Evolutionary conservation across 2,113 vertebrate genomes (phyloP).

Genomic region (Hippocampus barbouri): DNA sequence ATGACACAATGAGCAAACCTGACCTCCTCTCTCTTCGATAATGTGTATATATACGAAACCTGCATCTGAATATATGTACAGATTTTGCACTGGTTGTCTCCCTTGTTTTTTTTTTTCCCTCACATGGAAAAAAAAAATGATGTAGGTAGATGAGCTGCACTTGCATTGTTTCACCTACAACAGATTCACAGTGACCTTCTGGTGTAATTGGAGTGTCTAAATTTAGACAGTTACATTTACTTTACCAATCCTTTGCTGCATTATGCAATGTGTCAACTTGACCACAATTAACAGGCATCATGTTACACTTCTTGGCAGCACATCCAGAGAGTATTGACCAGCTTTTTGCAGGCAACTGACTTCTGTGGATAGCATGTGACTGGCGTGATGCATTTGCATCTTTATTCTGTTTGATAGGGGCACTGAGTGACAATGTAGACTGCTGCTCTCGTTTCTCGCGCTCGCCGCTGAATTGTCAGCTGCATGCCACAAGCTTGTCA

Average conservation of each 20-base stretch:
- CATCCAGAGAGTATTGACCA: no score
- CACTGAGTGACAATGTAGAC: neutral
- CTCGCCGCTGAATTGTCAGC: neutral
- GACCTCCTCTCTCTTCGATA: conserved; percentile 47
- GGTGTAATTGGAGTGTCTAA: neutral
- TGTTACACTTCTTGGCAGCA: no score
- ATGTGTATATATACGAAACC: conserved; percentile 68
- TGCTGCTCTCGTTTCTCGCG: neutral
- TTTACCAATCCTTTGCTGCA: neutral
- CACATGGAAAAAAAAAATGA: conserved; percentile 62
- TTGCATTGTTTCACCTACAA: neutral
- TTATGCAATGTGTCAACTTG: neutral
- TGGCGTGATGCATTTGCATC: neutral
- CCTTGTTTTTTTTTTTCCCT: conserved; percentile 64
- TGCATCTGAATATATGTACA: conserved; percentile 73
- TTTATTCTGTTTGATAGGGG: no score
- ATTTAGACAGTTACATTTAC: neutral
- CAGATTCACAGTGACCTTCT: neutral
- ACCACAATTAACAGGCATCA: neutral
- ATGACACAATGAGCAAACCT: conserved; percentile 55
- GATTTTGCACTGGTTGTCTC: conserved; percentile 74
- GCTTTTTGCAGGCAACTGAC: no score
- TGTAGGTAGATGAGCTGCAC: neutral
- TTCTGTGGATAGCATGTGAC: no score
- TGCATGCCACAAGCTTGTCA: no score